Evolutionary conservation across 2,113 vertebrate species (phyloP), one percentile per base, ranked within the genome.

Genomic region (Urocynchramus pylzowi): DNA sequence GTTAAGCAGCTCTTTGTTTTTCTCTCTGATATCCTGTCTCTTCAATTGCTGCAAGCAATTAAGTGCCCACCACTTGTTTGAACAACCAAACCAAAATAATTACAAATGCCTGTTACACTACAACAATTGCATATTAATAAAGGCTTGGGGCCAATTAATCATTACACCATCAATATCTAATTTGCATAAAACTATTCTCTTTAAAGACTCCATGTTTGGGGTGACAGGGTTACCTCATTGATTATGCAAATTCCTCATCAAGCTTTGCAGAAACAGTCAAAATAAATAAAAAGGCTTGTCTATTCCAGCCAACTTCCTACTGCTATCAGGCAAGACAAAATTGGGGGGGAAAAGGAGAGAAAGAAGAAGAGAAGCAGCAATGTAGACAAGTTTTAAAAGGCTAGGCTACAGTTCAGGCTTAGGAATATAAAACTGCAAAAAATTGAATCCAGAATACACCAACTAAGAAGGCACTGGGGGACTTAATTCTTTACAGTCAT

Each of bases 111-210:
- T 97, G 98, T 98, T 98, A 97, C 98, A 98, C 98, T 97, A 99
- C 98, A 98, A 98, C 98, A 98, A 98, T 97, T 98, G 99, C 99
- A 99, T 99, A 99, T 99, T 99, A 99, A 99, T 98, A 98, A 98
- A 98, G 98, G 98, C 98, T 98, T 97, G 97, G 98, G 98, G 98
- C 98, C 98, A 99, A 99, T 99, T 99, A 99, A 99, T 99, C 99
- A 99, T 99, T 98, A 98, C 97, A 95, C 97, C 98, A 98, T 99
- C 99, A 98, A 99, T 99, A 99, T 97, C 97, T 98, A 98, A 99
- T 99, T 99, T 99, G 98, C 99, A 99, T 99, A 99, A 99, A 99
- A 98, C 99, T 98, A 98, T 99, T 99, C 97, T 98, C 98, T 98
- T 99, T 99, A 99, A 99, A 99, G 98, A 98, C 98, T 98, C 98